These are phyloP conservation scores for Trachelus iudaicus DNA, from an alignment of 2,888 invertebrate species.

Conservation along the genomic window DNA sequence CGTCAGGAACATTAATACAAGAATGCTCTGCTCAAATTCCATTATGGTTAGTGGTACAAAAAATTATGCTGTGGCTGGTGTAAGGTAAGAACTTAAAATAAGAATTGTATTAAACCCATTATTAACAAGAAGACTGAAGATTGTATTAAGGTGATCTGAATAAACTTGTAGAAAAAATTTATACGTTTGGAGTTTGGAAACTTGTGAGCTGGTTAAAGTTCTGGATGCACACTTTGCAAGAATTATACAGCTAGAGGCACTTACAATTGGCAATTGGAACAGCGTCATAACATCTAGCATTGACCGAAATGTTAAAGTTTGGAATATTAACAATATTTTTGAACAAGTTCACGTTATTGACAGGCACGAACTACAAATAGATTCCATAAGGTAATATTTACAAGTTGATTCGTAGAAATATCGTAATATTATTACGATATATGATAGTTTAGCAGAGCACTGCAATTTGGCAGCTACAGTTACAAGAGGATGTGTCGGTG, in stretches of 20 bases:
- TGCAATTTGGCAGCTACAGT: conserved; percentile 89
- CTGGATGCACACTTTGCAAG: conserved; percentile 97
- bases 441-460: conserved; percentile 77
- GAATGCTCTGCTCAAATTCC: conserved; percentile 90
- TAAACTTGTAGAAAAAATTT: conserved; percentile 79
- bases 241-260: conserved; percentile 89
- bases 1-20: conserved; percentile 92
- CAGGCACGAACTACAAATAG: conserved; percentile 94
- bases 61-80: conserved; percentile 94
- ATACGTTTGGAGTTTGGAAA: conserved; percentile 92
- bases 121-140: background rate
- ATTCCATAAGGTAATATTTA: conserved; percentile 79
- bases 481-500: conserved; percentile 93
- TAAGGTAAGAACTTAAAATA: conserved; percentile 71
- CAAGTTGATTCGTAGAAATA: background rate
- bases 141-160: background rate
- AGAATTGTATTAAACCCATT: background rate
- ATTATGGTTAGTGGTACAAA: conserved; percentile 91
- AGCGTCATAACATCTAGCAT: conserved; percentile 97
- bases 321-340: conserved; percentile 99
- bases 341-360: conserved; percentile 97
- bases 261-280: conserved; percentile 91
- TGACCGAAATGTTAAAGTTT: conserved; percentile 97
- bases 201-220: conserved; percentile 85
- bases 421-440: background rate